phyloP scores from a whole-genome alignment of 2,888 invertebrate genomes.

The Drosophila histrio region DNA sequence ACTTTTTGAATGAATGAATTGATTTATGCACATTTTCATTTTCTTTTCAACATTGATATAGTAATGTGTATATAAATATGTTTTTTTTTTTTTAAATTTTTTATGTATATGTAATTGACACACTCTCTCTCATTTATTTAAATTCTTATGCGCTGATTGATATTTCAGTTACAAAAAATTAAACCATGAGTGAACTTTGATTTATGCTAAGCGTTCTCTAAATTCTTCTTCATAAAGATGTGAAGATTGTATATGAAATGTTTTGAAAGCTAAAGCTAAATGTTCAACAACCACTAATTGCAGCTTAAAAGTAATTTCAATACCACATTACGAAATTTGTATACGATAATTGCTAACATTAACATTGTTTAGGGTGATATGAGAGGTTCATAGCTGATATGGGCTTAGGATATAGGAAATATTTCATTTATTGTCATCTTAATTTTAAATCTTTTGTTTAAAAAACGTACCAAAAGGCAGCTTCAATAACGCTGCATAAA shows the following conservation, averaged over 20 bases:
- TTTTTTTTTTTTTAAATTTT: not conserved
- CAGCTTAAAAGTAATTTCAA: conserved; percentile 76
- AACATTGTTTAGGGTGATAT: conserved; percentile 58
- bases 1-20: conserved; percentile 39
- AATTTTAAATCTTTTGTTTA: conserved; percentile 31
- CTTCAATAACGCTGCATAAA: conserved; percentile 55
- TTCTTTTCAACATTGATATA: conserved; percentile 29
- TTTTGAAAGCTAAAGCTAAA: conserved; percentile 72
- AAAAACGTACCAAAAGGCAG: conserved; percentile 68
- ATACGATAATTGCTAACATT: conserved; percentile 55
- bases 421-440: conserved; percentile 31
- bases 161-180: conserved; percentile 33
- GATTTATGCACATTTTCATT: conserved; percentile 33
- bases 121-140: conserved; percentile 28
- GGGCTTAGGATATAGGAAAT: conserved; percentile 58
- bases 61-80: conserved; percentile 25
- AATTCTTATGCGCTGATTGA: conserved; percentile 41
- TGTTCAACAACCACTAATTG: conserved; percentile 78
- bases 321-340: conserved; percentile 69
- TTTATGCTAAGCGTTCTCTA: conserved; percentile 57
- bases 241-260: conserved; percentile 57
- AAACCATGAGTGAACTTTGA: conserved; percentile 38
- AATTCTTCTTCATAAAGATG: conserved; percentile 40
- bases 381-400: conserved; percentile 71
- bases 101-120: conserved; percentile 60